phyloP scores from a whole-genome alignment of 2,113 vertebrate genomes.

The Brienomyrus longianalis region DNA sequence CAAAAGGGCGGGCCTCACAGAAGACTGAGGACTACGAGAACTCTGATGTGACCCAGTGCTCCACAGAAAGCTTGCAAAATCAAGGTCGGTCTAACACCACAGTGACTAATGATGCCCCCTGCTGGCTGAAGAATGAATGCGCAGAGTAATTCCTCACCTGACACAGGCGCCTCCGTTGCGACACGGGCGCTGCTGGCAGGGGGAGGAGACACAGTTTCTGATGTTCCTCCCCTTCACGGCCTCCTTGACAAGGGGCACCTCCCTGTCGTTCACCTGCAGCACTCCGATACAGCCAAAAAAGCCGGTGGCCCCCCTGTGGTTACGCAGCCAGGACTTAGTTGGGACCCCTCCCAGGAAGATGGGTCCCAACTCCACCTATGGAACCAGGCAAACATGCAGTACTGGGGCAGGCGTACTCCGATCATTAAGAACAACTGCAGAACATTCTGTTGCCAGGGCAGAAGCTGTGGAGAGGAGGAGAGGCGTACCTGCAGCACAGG shows the following conservation, averaged over 20 bases:
- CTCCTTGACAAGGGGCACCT: slow-evolving; percentile 63
- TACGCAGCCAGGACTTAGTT: slow-evolving; percentile 46
- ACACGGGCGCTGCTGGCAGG: slow-evolving; percentile 66
- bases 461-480: neutral
- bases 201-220: slow-evolving; percentile 64
- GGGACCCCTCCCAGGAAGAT: slow-evolving; percentile 71
- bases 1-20: neutral
- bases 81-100: neutral
- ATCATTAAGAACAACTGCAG: neutral
- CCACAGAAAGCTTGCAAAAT: neutral
- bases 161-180: slow-evolving; percentile 72
- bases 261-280: slow-evolving; percentile 69
- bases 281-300: slow-evolving; percentile 69
- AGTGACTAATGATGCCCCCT: neutral
- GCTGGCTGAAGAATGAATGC: slow-evolving; percentile 14
- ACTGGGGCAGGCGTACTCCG: neutral
- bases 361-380: slow-evolving; percentile 66
- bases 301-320: slow-evolving; percentile 46
- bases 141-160: slow-evolving; percentile 51
- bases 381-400: neutral
- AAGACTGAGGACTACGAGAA: neutral
- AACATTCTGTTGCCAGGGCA: neutral
- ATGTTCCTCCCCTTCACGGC: slow-evolving; percentile 65
- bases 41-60: neutral
- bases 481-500: slow-evolving; percentile 60